Conservation (phyloP, 2,888 invertebrate species). For the Andrena praecox region DNA sequence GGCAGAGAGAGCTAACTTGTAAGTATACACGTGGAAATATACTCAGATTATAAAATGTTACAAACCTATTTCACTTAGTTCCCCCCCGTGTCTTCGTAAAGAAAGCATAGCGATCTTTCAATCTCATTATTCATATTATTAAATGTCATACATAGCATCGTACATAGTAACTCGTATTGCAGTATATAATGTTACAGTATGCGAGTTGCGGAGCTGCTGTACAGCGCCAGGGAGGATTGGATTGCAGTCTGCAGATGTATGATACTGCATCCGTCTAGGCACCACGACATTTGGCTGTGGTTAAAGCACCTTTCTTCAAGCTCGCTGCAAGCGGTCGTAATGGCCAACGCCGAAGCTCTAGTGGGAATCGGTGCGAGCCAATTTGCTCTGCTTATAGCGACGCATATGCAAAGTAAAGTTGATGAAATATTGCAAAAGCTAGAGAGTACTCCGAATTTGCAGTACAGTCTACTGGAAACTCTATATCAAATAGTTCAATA, state of each 20-base stretch:
- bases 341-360: slow-evolving; percentile 72
- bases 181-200: slow-evolving; percentile 75
- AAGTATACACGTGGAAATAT: slow-evolving; percentile 65
- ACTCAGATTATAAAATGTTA: slow-evolving; percentile 13
- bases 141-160: slow-evolving; percentile 37
- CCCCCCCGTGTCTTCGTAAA: slow-evolving; percentile 2
- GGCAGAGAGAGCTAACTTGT: slow-evolving; percentile 82
- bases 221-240: slow-evolving; percentile 82
- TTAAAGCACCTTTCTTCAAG: slow-evolving; percentile 76
- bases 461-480: slow-evolving; percentile 78
- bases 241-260: slow-evolving; percentile 82
- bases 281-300: slow-evolving; percentile 81
- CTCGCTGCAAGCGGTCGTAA: slow-evolving; percentile 75
- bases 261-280: slow-evolving; percentile 77
- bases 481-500: slow-evolving; percentile 76
- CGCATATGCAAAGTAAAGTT: slow-evolving; percentile 80
- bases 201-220: slow-evolving; percentile 80
- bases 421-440: slow-evolving; percentile 80
- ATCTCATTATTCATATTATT: slow-evolving; percentile 16
- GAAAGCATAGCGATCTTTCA: neutral
- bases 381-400: slow-evolving; percentile 76
- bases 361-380: slow-evolving; percentile 76
- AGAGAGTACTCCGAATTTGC: slow-evolving; percentile 74
- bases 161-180: slow-evolving; percentile 65
- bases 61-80: neutral